Conservation (phyloP, 2,797 vertebrate genomes). For the Myotis vivesi region DNA sequence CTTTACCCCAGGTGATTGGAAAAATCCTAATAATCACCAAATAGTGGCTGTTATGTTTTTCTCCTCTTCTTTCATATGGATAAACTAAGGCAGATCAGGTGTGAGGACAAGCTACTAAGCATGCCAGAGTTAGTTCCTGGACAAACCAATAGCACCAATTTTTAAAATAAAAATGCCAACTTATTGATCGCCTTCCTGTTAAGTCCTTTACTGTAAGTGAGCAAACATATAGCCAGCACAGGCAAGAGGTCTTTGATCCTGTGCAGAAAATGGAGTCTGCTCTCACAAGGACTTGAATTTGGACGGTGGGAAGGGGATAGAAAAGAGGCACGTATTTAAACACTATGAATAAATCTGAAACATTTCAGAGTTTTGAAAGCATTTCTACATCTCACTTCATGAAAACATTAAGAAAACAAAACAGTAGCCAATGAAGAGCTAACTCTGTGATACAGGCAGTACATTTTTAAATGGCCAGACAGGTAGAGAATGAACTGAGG, state of each 20-base stretch:
- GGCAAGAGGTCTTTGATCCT: not conserved
- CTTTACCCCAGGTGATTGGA: not conserved
- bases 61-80: not conserved
- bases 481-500: not conserved
- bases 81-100: not conserved
- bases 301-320: not conserved
- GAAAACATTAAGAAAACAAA: constrained; percentile 28
- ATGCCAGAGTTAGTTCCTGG: not conserved
- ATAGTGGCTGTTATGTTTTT: not conserved
- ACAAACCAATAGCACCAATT: not conserved
- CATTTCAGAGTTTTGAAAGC: not conserved
- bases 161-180: not conserved
- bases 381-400: not conserved
- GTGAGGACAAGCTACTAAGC: not conserved
- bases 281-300: not conserved
- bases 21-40: not conserved
- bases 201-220: not conserved
- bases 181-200: not conserved
- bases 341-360: not conserved
- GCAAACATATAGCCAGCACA: not conserved
- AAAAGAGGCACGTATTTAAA: not conserved
- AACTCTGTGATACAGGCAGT: not conserved
- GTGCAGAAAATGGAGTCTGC: not conserved
- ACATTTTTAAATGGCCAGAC: not conserved
- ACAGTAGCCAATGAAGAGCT: not conserved